These are phyloP conservation scores for Caenorhabditis doughertyi DNA, from an alignment of 2,888 invertebrate species.

Conservation along the genomic window DNA sequence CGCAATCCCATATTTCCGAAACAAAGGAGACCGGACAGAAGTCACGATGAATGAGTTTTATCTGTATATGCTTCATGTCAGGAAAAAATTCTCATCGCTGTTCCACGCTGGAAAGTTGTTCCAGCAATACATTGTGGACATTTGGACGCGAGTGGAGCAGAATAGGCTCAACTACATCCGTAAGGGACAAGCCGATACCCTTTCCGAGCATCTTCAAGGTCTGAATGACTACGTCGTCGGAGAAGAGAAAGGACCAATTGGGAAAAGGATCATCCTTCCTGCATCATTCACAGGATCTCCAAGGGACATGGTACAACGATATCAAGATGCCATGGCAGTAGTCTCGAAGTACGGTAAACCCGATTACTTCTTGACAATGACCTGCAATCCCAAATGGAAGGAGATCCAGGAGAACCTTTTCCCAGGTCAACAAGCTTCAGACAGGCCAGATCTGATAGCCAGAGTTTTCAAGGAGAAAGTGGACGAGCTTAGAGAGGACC, in stretches of 20 bases:
- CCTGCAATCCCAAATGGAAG: constrained; percentile 81
- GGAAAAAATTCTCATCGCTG: too few relatives aligned
- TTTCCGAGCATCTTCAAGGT: too few relatives aligned
- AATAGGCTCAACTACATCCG: too few relatives aligned
- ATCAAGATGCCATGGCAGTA: constrained; percentile 73
- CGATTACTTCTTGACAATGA: constrained; percentile 81
- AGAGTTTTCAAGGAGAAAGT: constrained; percentile 77
- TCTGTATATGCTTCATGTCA: too few relatives aligned
- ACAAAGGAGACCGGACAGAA: neutral
- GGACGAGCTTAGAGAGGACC: constrained; percentile 70
- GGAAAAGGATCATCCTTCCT: neutral
- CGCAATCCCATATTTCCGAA: neutral
- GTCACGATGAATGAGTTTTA: neutral
- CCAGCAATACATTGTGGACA: too few relatives aligned
- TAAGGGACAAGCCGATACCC: too few relatives aligned
- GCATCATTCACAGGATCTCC: neutral
- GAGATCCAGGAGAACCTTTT: constrained; percentile 75
- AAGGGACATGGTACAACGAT: neutral
- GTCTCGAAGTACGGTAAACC: constrained; percentile 75
- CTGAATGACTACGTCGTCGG: neutral
- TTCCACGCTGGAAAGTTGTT: too few relatives aligned
- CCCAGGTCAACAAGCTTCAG: constrained; percentile 57
- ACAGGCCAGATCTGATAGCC: constrained; percentile 76
- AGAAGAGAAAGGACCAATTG: neutral
- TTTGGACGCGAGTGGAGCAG: too few relatives aligned